Conservation (phyloP, 1,140 invertebrate genomes). For the Leptinotarsa defecta region DNA sequence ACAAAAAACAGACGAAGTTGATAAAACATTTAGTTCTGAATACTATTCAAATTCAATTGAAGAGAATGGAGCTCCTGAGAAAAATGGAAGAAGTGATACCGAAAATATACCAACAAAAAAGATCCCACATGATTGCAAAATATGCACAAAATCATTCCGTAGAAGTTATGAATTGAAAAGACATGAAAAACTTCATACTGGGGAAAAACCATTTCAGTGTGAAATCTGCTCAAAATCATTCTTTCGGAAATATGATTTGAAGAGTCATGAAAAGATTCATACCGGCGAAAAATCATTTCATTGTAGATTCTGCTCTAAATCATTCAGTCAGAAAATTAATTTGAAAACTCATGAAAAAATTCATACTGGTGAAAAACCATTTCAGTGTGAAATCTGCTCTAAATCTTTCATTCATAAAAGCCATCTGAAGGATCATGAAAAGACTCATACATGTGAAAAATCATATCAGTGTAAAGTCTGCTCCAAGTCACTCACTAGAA, state of each 20-base stretch:
- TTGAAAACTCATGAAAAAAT: conserved; percentile 5
- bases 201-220: conserved; percentile 50
- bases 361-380: conserved; percentile 12
- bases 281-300: conserved; percentile 70
- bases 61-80: too few species aligned
- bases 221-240: conserved; percentile 51
- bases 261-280: conserved; percentile 58
- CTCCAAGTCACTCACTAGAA: conserved; percentile 49
- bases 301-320: conserved; percentile 70
- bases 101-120: too few species aligned
- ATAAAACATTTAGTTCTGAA: too few species aligned
- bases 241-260: conserved; percentile 49
- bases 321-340: conserved; percentile 12
- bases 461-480: conserved; percentile 48
- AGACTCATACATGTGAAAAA: conserved; percentile 50
- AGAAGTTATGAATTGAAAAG: not conserved
- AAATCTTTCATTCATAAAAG: not conserved
- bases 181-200: conserved; percentile 50
- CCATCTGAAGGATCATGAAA: conserved; percentile 48
- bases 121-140: conserved; percentile 47
- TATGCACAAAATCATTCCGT: conserved; percentile 53
- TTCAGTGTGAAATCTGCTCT: conserved; percentile 7
- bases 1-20: too few species aligned
- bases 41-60: too few species aligned
- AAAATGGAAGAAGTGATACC: too few species aligned